A percentile compares a stretch with the other conserved stretches of the same genome.
Evolutionary conservation across 2,797 vertebrate species (phyloP).

Genomic region (Scolopax bukidnonensis): DNA sequence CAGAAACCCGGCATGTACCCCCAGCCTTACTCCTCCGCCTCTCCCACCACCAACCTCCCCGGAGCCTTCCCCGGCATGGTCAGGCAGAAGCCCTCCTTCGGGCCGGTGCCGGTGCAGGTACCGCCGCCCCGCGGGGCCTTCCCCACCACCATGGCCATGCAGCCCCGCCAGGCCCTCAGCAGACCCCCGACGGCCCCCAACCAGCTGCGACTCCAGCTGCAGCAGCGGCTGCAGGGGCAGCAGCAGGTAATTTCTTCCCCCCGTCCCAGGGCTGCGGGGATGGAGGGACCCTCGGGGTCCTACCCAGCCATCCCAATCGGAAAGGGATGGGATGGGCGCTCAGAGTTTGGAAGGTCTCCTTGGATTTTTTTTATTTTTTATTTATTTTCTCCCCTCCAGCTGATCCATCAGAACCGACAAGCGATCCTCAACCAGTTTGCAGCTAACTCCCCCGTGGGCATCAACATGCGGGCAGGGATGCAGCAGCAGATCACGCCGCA

Average conservation of each 20-base stretch:
- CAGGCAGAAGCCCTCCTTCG: slow-evolving; percentile 83
- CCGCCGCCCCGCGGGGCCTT: slow-evolving; percentile 83
- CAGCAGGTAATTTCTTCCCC: slow-evolving; percentile 86
- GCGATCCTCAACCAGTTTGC: slow-evolving; percentile 87
- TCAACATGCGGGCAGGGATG: slow-evolving; percentile 86
- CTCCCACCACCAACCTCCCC: slow-evolving; percentile 78
- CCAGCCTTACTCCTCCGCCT: slow-evolving; percentile 84
- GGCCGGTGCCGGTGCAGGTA: slow-evolving; percentile 76
- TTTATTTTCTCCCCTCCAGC: slow-evolving; percentile 61
- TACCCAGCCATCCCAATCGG: fast-evolving
- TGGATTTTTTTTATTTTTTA: not conserved
- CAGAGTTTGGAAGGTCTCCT: not conserved
- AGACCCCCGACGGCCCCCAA: slow-evolving; percentile 86
- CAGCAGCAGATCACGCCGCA: slow-evolving; percentile 88
- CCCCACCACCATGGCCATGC: slow-evolving; percentile 80
- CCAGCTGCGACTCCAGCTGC: slow-evolving; percentile 91
- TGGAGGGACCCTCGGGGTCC: not conserved
- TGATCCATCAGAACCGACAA: slow-evolving; percentile 89
- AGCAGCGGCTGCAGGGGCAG: slow-evolving; percentile 92
- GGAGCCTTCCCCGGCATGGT: slow-evolving; percentile 82
- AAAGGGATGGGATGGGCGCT: not conserved
- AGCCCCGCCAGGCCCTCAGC: slow-evolving; percentile 79
- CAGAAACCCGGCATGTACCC: slow-evolving; percentile 81
- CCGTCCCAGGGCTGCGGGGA: fast-evolving
- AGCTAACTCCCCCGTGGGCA: slow-evolving; percentile 81